A percentile compares a stretch with the other conserved stretches of the same genome.
Conservation (phyloP, 2,888 invertebrate genomes). For the Ceriagrion tenellum region DNA sequence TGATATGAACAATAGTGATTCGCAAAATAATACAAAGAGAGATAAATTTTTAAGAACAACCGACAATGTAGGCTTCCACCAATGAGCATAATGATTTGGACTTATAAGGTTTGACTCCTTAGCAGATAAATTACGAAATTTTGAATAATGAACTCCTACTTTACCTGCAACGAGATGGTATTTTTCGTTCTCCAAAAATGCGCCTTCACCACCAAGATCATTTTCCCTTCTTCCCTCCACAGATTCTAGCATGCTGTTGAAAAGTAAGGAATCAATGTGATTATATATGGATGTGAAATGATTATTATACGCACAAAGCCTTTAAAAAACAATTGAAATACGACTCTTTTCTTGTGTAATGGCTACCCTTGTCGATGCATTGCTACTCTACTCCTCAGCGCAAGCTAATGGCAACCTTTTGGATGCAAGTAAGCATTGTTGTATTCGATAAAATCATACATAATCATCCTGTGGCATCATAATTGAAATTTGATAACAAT, state of each 20-base stretch:
- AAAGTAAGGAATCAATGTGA: conserved; percentile 42
- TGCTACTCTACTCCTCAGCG: not conserved
- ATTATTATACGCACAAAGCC: not conserved
- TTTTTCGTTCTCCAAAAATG: conserved; percentile 57
- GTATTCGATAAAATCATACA: not conserved
- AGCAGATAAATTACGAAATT: not conserved
- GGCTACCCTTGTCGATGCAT: not conserved
- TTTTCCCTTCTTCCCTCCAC: conserved; percentile 42
- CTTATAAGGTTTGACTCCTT: not conserved
- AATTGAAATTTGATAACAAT: not conserved
- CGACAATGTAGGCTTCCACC: not conserved
- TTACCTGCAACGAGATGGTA: conserved; percentile 58
- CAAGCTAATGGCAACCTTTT: not conserved
- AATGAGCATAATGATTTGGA: not conserved
- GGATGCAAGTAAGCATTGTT: not conserved
- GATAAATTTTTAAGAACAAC: not conserved
- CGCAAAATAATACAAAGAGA: not conserved
- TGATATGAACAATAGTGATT: not conserved
- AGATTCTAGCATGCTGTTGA: conserved; percentile 47
- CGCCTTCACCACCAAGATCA: conserved; percentile 48
- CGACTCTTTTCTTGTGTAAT: not conserved
- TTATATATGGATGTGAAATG: not conserved
- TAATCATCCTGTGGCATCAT: not conserved
- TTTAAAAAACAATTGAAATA: not conserved
- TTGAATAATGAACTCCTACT: not conserved